Evolutionary conservation across 2,797 vertebrate genomes (phyloP), one percentile per base, ranked within the genome.

Genomic region (Enteromius viviparus): DNA sequence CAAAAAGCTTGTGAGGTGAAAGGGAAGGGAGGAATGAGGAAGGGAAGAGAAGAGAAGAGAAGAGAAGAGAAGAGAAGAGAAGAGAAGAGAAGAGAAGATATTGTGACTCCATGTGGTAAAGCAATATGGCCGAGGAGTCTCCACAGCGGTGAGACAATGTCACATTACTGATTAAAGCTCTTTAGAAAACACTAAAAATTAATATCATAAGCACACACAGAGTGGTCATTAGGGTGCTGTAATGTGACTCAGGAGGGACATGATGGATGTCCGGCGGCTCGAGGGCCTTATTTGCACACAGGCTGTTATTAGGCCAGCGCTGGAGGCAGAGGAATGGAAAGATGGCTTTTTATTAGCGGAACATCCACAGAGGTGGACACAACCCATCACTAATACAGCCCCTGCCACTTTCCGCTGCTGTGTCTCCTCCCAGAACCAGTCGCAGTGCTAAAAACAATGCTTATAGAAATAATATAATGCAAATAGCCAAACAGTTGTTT

Each of bases 181-280:
- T 97, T 97, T 92, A 95, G 94, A 97, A 88, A 96, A 97, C 93
- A 92, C 92, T 92, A 94, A 95, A 96, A 98, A 98, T 98, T 97
- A 97, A 99, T 98, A 97, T 95, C 96, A 96, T 98, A 98, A 98
- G 97, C 96, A 97, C 96, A 96, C 95, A 92, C 90, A 87, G 93
- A 96, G 95, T 95, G 94, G 95, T 96, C 95, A 98, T 98, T 98
- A 98, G 96, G 94, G 95, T 95, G 93, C 96, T 94, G 95, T 97
- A 97, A 98, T 97, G 96, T 96, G 95, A 95, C 97, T 97, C 96
- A 95, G 94, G 97, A 96, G 97, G 95, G 94, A 93, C 92, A 92
- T 95, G 96, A 98, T 97, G 96, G 96, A 98, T 97, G 96, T 95
- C 96, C 96, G 89, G 96, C 93, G 94, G 95, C 95, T 96, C 94